Evolutionary conservation across 2,888 invertebrate species (phyloP), one percentile per base, ranked within the genome.

Genomic region (Argyresthia goedartella): DNA sequence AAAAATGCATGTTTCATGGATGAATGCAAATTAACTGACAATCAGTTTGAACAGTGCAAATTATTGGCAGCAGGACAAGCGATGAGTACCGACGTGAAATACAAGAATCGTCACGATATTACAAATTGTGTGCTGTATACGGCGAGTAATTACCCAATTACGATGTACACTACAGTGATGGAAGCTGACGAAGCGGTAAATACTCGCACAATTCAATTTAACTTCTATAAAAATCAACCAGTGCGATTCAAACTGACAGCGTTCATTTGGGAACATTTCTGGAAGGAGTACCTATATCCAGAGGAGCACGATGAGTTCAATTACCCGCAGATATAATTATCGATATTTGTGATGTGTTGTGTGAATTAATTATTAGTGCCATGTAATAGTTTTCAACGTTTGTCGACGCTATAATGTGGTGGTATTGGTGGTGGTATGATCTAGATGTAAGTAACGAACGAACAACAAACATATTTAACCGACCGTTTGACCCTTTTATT

Each of bases 1-100:
- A 58, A 55, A 0, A 70, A 67, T 41, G 66, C 66, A 0, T 60
- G 61, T 11, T 60, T 65, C 13, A 67, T 66, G 66, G 65, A 66
- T 14, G 64, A 66, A 47, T 67, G 66, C 6, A 63, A 63, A 25
- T 43, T 68, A 8, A 53, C 57, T 1, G 56, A 54, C 10, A 58
- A 58, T 34, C 54, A 57, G 34, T 56, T 56, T 25, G 58, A 58
- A 47, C 55, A 55, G 25, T 58, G 56, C 53, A 58, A 55, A 48
- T 46, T 54, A 34, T 43, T 57, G 39, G 55, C 56, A 7, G 52
- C 51, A 4, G 52, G 55, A 33, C 25, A 14, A 10, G 50, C 53
- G 13, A 56, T 56, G 53, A 25, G 16, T 1, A 58, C 56, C 2
- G 58, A 58, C 14, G 54, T 58, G 4, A 58, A 58, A 49, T 54